Evolutionary conservation across 2,888 invertebrate species (phyloP).

Genomic region (Tipula helvola): DNA sequence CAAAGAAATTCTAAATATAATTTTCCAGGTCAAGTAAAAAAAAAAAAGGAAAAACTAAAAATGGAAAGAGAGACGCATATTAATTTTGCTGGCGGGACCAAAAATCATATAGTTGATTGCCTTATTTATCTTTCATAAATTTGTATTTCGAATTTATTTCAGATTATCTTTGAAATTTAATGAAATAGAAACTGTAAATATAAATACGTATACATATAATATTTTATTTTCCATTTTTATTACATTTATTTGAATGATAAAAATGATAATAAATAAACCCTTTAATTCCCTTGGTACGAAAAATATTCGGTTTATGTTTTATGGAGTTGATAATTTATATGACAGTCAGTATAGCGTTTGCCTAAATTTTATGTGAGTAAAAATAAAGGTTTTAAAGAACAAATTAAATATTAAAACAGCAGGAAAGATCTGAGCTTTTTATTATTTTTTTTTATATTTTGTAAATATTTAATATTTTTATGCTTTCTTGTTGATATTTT

Average conservation of each 20-base stretch:
- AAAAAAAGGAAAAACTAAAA: no score
- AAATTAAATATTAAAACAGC: not conserved
- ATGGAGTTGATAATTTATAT: no score
- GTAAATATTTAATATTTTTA: not conserved
- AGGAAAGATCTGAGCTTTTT: not conserved
- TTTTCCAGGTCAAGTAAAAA: no score
- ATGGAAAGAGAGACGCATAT: no score
- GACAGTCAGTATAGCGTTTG: no score
- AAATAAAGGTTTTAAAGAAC: not conserved
- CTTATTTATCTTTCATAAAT: not conserved
- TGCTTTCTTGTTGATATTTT: not conserved
- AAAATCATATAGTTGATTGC: no score
- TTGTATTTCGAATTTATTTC: not conserved
- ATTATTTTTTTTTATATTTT: not conserved
- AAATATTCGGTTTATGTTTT: no score
- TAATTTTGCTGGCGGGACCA: no score
- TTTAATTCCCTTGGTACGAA: no score
- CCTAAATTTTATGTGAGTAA: not conserved
- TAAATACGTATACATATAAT: not conserved
- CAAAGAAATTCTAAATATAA: no score
- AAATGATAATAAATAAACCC: no score
- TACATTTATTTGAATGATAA: no score
- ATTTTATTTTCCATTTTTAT: not conserved
- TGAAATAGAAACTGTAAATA: not conserved
- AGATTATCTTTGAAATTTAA: not conserved